Evolutionary conservation across 2,113 vertebrate species (phyloP).

Genomic region (Clarias magur): DNA sequence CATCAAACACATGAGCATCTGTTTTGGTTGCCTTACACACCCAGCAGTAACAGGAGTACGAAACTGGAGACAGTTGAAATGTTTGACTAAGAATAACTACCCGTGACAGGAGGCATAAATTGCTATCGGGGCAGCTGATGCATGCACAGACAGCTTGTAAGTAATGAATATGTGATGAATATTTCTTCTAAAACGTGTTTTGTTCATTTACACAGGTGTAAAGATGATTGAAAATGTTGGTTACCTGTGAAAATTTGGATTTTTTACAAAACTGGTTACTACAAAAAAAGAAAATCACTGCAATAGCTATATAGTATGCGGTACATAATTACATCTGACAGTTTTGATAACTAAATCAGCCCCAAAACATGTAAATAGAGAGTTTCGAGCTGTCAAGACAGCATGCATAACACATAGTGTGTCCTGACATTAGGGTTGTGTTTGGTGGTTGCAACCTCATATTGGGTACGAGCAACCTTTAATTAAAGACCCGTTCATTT

Average conservation of each 20-base stretch:
- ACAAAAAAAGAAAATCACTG: not conserved
- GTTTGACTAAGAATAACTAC: conserved; percentile 30
- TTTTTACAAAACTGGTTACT: not conserved
- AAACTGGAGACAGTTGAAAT: not conserved
- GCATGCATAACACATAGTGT: not conserved
- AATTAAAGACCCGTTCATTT: not conserved
- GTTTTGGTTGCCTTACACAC: not conserved
- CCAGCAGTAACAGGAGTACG: not conserved
- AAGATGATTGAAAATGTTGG: not conserved
- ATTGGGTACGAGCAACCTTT: not conserved
- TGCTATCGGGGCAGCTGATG: conserved; percentile 8
- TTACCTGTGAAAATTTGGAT: not conserved
- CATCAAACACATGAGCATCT: conserved; percentile 21
- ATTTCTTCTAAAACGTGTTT: conserved; percentile 4
- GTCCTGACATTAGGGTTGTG: not conserved
- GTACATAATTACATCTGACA: not conserved
- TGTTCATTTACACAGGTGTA: not conserved
- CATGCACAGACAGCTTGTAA: not conserved
- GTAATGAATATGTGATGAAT: conserved; percentile 24
- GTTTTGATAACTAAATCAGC: not conserved
- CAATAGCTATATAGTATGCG: too few species aligned
- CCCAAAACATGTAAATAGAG: not conserved
- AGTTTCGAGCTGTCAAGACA: not conserved
- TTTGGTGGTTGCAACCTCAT: not conserved
- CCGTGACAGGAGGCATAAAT: conserved; percentile 14